Base-by-base conservation (phyloP, 2,888 invertebrate species). In the Cephus rjabovi region DNA sequence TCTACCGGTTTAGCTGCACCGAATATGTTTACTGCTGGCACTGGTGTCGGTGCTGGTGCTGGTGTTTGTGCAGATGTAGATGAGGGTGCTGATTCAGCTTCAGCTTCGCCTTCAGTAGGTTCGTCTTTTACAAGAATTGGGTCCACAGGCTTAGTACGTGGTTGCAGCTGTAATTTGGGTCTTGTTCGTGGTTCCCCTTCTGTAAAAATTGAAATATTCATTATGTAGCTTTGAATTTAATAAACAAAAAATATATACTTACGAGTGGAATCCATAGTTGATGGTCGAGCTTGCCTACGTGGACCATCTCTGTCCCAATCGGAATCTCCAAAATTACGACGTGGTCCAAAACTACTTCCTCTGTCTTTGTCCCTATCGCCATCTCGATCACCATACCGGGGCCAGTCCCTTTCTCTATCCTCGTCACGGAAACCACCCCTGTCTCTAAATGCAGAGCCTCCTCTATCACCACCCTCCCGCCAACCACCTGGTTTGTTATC, bases 1-100 rank as follows among this genome's bases (percentile, higher is more conserved):
- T 98, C 98, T 0, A 99, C 98, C 0, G 98, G 98, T 90, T 96
- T 97, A 31, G 98, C 98, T 40, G 95, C 96, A n/a, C 98, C 98
- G 90, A 98, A 98, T 84, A 98, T 98, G 79, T 95, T 96, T 74
- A 95, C 94, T 0, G 95, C 93, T 2, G 95, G 92, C 76, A 93
- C 93, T 12, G 94, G 93, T 77, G 93, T 91, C n/a, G 93, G 90
- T 69, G 92, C 89, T 12, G 89, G 84, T 69, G 92, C 89, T 12
- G 89, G 84, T 31, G 83, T 81, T 35, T 84, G 82, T 40, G 82
- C 80, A 34, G 87, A 82, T 74, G 84, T 75, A 34, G 77, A n/a
- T 34, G 77, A 34, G n/a, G 77, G 40, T 69, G 79, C 73, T 56
- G 74, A 31, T 1, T 75, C 71, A 34, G 81, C 15, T 30, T 31